Conservation (phyloP, 2,888 invertebrate species). For the Vanessa cardui region DNA sequence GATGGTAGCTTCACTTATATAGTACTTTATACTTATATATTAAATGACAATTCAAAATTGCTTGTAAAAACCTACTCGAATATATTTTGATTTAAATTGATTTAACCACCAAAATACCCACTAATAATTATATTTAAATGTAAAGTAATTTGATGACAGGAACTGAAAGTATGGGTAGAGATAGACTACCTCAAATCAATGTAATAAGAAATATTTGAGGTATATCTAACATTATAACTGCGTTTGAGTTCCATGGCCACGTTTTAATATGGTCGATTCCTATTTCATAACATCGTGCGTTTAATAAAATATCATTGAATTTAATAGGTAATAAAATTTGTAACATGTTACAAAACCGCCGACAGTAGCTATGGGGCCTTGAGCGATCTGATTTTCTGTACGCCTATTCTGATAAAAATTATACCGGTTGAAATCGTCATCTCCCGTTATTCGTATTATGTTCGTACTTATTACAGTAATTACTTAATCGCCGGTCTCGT, state of each 20-base stretch:
- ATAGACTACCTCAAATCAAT: too few relatives aligned
- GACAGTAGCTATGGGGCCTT: slow-evolving; percentile 31
- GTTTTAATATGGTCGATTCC: slow-evolving; percentile 9
- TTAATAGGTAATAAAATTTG: slow-evolving; percentile 26
- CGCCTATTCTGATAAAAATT: slow-evolving; percentile 29
- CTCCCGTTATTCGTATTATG: slow-evolving; percentile 62
- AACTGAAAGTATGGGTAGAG: too few relatives aligned
- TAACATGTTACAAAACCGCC: slow-evolving; percentile 32
- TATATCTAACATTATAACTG: too few relatives aligned
- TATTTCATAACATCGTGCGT: slow-evolving; percentile 22
- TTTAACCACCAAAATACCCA: too few relatives aligned
- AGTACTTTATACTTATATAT: too few relatives aligned
- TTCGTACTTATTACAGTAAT: slow-evolving; percentile 67
- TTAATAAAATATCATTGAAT: slow-evolving; percentile 23
- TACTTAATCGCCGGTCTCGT: slow-evolving; percentile 67
- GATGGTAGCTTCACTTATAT: too few relatives aligned
- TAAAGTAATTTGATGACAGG: too few relatives aligned
- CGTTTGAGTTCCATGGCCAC: background rate
- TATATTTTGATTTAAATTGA: too few relatives aligned
- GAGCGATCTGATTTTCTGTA: slow-evolving; percentile 31
- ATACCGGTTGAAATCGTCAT: slow-evolving; percentile 57
- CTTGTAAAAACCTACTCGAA: too few relatives aligned
- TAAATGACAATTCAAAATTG: too few relatives aligned
- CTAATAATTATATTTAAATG: too few relatives aligned
- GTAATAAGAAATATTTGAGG: too few relatives aligned